A percentile compares a stretch with the other conserved stretches of the same genome.
phyloP scores from a whole-genome alignment of 2,113 vertebrate genomes.

The Siphamia tubifer region DNA sequence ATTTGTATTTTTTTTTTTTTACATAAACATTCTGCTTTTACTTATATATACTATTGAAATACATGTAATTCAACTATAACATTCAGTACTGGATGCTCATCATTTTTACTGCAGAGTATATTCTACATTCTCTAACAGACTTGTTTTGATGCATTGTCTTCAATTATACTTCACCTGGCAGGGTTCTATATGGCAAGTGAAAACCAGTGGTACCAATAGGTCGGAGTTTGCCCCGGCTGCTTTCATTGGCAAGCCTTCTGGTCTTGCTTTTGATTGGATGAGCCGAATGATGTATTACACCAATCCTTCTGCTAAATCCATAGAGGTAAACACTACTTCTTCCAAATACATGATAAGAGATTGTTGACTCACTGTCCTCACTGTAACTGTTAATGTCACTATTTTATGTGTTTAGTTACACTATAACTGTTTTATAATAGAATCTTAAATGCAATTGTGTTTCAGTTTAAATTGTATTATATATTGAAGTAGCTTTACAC shows the following conservation, averaged over 20 bases:
- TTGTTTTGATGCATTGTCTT: background rate
- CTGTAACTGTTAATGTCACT: too few relatives aligned
- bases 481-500: background rate
- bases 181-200: conserved; percentile 76
- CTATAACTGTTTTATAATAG: too few relatives aligned
- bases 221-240: conserved; percentile 77
- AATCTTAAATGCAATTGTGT: too few relatives aligned
- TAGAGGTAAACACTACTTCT: conserved; percentile 70
- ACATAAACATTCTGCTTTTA: too few relatives aligned
- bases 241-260: conserved; percentile 68
- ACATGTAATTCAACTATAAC: background rate
- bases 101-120: too few relatives aligned
- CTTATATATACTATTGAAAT: too few relatives aligned
- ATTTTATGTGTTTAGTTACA: too few relatives aligned
- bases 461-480: too few relatives aligned
- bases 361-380: background rate
- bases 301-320: conserved; percentile 67
- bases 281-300: conserved; percentile 76
- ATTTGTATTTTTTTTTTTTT: too few relatives aligned
- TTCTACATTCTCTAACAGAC: background rate
- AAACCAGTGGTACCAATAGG: conserved; percentile 71
- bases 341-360: too few relatives aligned
- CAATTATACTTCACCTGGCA: conserved; percentile 19
- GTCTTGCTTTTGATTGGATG: conserved; percentile 80
- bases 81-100: background rate